Base-by-base conservation (phyloP, 2,888 invertebrate genomes). In the Epinotia nisella region DNA sequence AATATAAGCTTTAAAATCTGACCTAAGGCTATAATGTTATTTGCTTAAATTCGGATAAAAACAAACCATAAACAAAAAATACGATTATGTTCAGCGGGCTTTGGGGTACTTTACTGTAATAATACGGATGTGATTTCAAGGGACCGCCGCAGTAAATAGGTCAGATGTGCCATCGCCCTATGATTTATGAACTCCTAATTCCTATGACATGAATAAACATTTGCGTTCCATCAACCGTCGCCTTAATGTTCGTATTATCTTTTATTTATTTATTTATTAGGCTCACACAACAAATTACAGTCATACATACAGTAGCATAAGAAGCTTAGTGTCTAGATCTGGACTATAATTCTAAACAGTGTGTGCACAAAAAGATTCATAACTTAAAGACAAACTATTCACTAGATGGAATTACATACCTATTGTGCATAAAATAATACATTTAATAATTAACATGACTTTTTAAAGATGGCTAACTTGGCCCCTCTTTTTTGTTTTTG, bases 161-260 rank as follows among this genome's bases (percentile, higher is more conserved):
- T 67, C 71, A 71, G 35, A 61, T 29, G 53, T 51, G 55, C 29
- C 56, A 49, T 41, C 58, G 56, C 21, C 55, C 55, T 19, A 67
- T 67, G 71, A 71, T 71, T 60, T 67, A 67, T 61, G 66, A n/a
- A 21, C 45, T 51, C 60, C 60, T 61, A 71, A 71, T 66, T 71
- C 60, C 17, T 7, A 51, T n/a, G 61, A 66, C 66, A 67, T 61
- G 60, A 55, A 71, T 67, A 71, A 67, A 71, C 71, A 71, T 71
- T 55, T 41, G 60, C 71, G 53, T 66, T 71, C 60, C 49, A 55
- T 60, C 53, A 71, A 24, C 45, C 65, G 66, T 19, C 66, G 56
- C 41, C 59, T 66, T 67, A 66, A 71, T 55, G 53, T 45, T n/a
- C 51, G 53, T 19, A 55, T 71, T 71, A 71, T 71, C 66, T 67